Evolutionary conservation across 2,888 invertebrate species (phyloP), one percentile per base, ranked within the genome.

Genomic region (Chouioia cunea): DNA sequence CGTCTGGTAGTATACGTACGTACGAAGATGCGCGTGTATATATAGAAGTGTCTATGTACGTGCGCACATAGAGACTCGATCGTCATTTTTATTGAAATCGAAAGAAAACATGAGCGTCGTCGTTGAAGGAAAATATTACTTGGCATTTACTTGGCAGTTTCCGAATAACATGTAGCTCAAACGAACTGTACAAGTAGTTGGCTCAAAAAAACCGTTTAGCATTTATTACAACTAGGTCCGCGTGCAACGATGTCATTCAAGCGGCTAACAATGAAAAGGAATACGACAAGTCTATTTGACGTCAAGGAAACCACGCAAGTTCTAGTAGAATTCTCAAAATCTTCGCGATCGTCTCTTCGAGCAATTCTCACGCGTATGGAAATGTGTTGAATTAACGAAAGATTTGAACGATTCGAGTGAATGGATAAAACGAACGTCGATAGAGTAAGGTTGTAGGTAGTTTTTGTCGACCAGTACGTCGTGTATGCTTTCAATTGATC

Each of bases 371-470:
- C 12, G 12, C 36, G 36, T 36, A 36, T 12, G 12, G 12, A 36
- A 36, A 36, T 36, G 12, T 36, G 36, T 36, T 10, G 36, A 36
- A 6, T 36, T 10, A 36, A 36, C 12, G 36, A 36, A 36, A 4
- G 12, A 36, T 36, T 36, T 36, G 6, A 36, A 36, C 6, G 12
- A 36, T 36, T 1, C 6, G 10, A 36, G 6, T 36, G 10, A 36
- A 36, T 10, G 6, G 12, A 10, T 36, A 1, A 3, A 65, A 56
- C 56, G 59, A 27, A 60, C 59, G 60, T 67, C 59, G 67, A 46
- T 67, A 47, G 3, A n/a, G 60, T 67, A 43, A 63, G 63, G 62
- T 69, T 69, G 68, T 69, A 69, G 63, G 68, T 50, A 56, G 50
- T 48, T 63, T 63, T 60, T n/a, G n/a, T 66, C 59, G 66, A 52